Percentiles rank a stretch among this genome's conserved stretches.
Evolutionary conservation across 1,140 invertebrate species (phyloP).

Genomic region (Temnothorax longispinosus): DNA sequence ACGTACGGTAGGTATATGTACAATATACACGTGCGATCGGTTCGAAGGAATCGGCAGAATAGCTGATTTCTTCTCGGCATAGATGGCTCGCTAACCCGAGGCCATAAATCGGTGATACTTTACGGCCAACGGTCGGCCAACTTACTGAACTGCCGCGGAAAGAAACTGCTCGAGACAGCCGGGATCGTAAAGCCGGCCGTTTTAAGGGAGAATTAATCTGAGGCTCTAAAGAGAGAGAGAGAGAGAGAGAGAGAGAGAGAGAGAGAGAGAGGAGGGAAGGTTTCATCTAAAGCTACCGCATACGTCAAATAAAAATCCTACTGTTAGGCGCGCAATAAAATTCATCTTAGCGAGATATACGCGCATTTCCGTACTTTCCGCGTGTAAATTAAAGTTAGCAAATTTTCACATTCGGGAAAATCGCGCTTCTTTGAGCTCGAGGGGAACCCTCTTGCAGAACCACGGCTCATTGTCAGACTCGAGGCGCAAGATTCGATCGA

Average conservation of each 20-base stretch:
- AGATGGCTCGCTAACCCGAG: conserved; percentile 9
- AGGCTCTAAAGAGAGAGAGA: conserved; percentile 26
- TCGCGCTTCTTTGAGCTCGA: not conserved
- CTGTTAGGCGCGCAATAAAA: not conserved
- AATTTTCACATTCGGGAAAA: conserved; percentile 6
- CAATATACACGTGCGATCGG: conserved; percentile 5
- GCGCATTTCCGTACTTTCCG: not conserved
- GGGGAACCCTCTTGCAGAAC: not conserved
- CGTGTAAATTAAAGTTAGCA: conserved; percentile 24
- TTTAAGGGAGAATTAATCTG: conserved; percentile 73
- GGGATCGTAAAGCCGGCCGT: conserved; percentile 63
- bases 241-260: not conserved
- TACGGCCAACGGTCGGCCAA: conserved; percentile 49
- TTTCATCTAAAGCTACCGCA: conserved; percentile 37
- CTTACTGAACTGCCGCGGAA: conserved; percentile 53
- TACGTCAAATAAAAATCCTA: conserved; percentile 53
- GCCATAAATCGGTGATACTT: conserved; percentile 60
- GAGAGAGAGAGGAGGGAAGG: not conserved
- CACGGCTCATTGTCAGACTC: not conserved
- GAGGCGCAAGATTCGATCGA: conserved; percentile 7
- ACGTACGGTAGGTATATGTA: not conserved
- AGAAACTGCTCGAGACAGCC: conserved; percentile 63
- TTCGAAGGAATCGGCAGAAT: conserved; percentile 14
- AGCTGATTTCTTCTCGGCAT: conserved; percentile 31
- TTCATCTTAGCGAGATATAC: not conserved